These are phyloP conservation scores for Sinosuthora webbiana DNA, from an alignment of 2,113 vertebrate genomes.

Conservation along the genomic window DNA sequence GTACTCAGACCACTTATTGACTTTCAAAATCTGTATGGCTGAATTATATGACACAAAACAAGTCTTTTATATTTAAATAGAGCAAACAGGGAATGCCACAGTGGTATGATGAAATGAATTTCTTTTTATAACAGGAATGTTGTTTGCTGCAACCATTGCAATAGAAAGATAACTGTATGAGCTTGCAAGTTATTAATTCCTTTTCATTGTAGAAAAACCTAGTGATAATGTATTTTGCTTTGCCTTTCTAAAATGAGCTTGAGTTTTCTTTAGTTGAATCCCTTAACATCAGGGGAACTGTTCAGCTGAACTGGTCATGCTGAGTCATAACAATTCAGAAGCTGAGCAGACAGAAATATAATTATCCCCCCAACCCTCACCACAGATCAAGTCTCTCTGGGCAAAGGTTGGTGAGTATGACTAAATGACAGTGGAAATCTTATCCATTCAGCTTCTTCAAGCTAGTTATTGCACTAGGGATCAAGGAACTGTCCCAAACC, in stretches of 20 bases:
- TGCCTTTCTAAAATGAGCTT: not conserved
- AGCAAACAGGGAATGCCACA: not conserved
- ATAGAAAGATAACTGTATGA: not conserved
- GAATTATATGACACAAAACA: not conserved
- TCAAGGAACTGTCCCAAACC: not conserved
- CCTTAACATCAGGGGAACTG: not conserved
- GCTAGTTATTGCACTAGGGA: not conserved
- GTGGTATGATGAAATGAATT: not conserved
- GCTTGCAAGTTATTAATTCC: not conserved
- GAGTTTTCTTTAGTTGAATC: not conserved
- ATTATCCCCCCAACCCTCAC: not conserved
- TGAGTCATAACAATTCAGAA: conserved; percentile 9
- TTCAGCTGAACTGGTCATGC: not conserved
- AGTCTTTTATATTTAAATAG: not conserved
- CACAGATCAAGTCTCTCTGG: not conserved
- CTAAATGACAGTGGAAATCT: not conserved
- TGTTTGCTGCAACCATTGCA: not conserved
- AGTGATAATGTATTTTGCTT: not conserved
- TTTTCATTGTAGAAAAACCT: not conserved
- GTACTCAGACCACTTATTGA: not conserved
- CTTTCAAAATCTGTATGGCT: not conserved
- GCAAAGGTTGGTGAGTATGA: not conserved
- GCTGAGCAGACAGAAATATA: not conserved
- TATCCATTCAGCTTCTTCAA: not conserved
- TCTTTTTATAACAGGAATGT: not conserved